Evolutionary conservation across 1,140 invertebrate genomes (phyloP).

Genomic region (Eriocheir sinensis): DNA sequence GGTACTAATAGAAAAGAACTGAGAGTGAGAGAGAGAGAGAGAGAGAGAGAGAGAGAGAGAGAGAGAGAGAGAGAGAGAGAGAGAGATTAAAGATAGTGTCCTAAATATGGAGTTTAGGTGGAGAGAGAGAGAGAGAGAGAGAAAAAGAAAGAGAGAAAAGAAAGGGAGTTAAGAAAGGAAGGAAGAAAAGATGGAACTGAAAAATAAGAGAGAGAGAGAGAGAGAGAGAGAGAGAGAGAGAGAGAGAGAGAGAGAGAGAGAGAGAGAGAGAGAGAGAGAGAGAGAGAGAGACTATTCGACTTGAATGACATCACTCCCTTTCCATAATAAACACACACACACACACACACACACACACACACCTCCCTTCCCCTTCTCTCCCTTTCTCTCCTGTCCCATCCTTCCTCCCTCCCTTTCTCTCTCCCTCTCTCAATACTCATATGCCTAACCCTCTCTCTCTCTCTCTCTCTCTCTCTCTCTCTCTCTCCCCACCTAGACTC

Average conservation of each 20-base stretch:
- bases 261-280: constrained; percentile 21
- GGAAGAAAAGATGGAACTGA: too few species aligned
- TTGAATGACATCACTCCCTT: too few species aligned
- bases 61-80: constrained; percentile 1
- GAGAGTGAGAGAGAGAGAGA: neutral
- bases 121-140: neutral
- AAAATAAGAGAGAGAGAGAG: constrained; percentile 20
- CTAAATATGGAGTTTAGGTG: neutral
- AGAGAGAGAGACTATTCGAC: neutral
- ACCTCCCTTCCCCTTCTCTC: neutral
- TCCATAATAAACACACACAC: too few species aligned
- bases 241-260: constrained; percentile 22
- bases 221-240: constrained; percentile 22
- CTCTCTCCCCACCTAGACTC: too few species aligned
- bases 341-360: too few species aligned
- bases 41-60: constrained; percentile 18
- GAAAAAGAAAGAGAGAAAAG: neutral
- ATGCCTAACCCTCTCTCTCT: too few species aligned
- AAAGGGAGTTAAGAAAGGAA: too few species aligned
- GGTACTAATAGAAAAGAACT: neutral
- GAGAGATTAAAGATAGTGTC: neutral
- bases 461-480: too few species aligned
- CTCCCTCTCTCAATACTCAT: too few species aligned
- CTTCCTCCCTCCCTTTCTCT: neutral
- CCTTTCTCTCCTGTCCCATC: neutral